Conservation (phyloP, 2,113 vertebrate genomes). For the Eonycteris spelaea region DNA sequence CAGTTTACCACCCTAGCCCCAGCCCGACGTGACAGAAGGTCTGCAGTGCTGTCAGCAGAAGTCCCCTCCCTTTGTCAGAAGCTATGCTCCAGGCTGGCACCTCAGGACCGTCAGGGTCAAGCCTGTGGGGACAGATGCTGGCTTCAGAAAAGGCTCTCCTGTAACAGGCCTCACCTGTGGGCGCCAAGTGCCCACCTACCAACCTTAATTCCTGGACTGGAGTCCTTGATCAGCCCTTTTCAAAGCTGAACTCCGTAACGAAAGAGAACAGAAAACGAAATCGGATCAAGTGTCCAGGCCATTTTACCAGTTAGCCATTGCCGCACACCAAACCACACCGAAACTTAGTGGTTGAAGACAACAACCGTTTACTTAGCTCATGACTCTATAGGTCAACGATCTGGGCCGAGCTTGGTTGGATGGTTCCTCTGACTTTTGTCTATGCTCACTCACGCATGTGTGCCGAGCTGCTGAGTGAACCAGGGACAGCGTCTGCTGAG, state of each 20-base stretch:
- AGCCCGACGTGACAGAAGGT: no score
- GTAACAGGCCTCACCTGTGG: no score
- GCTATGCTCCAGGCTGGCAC: neutral
- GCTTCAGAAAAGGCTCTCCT: neutral
- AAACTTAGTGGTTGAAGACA: neutral
- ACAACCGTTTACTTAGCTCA: neutral
- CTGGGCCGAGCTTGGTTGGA: neutral
- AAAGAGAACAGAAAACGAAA: neutral
- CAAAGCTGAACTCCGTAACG: neutral
- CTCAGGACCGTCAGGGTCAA: neutral
- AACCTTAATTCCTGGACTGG: neutral
- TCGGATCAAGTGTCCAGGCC: neutral
- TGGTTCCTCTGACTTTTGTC: neutral
- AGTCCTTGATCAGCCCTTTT: neutral
- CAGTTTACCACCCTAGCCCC: neutral
- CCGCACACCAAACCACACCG: neutral
- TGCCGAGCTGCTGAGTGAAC: neutral
- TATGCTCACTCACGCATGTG: neutral
- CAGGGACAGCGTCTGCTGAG: neutral
- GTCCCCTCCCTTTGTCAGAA: neutral
- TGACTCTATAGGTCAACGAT: neutral
- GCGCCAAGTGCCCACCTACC: no score
- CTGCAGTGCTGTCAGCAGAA: neutral
- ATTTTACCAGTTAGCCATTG: neutral
- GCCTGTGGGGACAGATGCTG: neutral